Base-by-base conservation (phyloP, 2,888 invertebrate species). In the Eudiplozoon nipponicum region DNA sequence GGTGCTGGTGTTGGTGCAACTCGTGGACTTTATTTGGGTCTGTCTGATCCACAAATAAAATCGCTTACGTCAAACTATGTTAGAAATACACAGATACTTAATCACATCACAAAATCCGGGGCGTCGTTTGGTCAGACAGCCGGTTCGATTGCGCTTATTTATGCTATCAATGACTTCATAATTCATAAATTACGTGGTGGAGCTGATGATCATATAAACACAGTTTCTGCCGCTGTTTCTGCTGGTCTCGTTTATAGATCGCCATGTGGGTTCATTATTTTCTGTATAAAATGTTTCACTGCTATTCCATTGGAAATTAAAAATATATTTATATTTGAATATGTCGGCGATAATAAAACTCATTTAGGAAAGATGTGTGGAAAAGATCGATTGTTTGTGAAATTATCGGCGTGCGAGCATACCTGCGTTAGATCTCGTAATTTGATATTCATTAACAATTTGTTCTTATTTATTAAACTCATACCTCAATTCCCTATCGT, bases 51-150 rank as follows among this genome's bases (percentile, higher is more conserved):
- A 2, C n/a, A 13, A 15, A 17, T 38, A n/a, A n/a, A 11, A 18
- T 13, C 23, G 13, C 3, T 23, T 11, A 15, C 13, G 18, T 21
- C 29, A n/a, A 36, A 9, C 11, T 9, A 34, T 3, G 13, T 38
- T n/a, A 28, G 19, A 20, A 19, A 35, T 13, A 18, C 29, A 13
- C 38, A 38, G 20, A n/a, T 38, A 18, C 36, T 38, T 17, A 38
- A 38, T 34, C 35, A 38, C 21, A 36, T 38, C 20, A 34, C 33
- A 18, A 28, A 34, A 18, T 17, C 29, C 13, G 38, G 38, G 17
- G 38, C 21, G n/a, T 18, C 18, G n/a, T 34, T 38, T n/a, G 17
- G 36, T 34, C 38, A 38, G 18, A 37, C 38, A 13, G 28, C 18
- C 13, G 38, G 38, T 11, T 31, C 20, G 13, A 38, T 38, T 13